Base-by-base conservation (phyloP, 1,140 invertebrate species). In the Drosophila repletoides region DNA sequence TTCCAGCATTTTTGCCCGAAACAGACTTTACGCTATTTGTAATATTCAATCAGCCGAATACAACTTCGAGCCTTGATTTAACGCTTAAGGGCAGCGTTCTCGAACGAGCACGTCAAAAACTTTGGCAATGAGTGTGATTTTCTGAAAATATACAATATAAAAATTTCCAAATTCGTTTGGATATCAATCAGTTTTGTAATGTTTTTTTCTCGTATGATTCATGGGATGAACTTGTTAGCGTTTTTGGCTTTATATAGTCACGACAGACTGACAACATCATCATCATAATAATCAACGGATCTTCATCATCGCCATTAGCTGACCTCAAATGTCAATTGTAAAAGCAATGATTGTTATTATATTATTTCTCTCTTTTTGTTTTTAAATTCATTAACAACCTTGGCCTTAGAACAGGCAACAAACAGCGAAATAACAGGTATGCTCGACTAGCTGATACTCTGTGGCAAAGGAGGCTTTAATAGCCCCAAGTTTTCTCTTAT, bases 281-380 rank as follows among this genome's bases (percentile, higher is more conserved):
- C 45, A 56, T 28, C 48, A 72, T 34, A 21, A 72, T 29, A 40
- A 46, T 53, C 51, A 61, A 53, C 36, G 45, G 19, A 28, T 40
- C 36, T 36, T 29, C 43, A 64, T 40, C 38, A 64, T 19, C 49
- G 41, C 24, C 56, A 41, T 43, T 40, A 49, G 60, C 58, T 73
- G 77, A 72, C 77, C 77, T 81, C 79, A 81, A 55, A 73, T 84
- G 79, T 81, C 77, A 81, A 61, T 38, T 63, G 59, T n/a, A n/a
- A n/a, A n/a, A n/a, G n/a, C n/a, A n/a, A n/a, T n/a, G n/a, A n/a
- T 28, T 52, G 48, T 31, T 17, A 59, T 33, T 40, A 45, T 49
- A 66, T 45, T 56, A 65, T 58, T 60, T 48, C 48, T 77, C 84
- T 83, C 72, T 72, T 52, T 72, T 55, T 74, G 70, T 74, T 64